phyloP scores from a whole-genome alignment of 2,888 invertebrate species.

The Hipparchia sbordonii region DNA sequence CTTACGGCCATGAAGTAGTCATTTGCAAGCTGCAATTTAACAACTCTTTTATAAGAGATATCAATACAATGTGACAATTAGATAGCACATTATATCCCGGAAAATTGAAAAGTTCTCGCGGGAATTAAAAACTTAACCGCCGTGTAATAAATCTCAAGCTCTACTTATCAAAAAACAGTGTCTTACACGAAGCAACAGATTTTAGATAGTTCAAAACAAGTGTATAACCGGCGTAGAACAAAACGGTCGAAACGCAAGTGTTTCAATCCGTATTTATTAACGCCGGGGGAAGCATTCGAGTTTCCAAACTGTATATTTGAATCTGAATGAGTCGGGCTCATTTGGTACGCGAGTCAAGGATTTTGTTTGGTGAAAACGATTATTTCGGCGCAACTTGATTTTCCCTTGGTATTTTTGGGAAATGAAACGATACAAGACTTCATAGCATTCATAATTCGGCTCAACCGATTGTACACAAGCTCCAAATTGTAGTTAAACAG shows the following conservation, averaged over 20 bases:
- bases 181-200: too few species aligned
- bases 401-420: constrained; percentile 5
- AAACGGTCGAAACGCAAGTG: constrained; percentile 34
- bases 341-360: constrained; percentile 36
- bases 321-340: constrained; percentile 37
- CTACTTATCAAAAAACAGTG: too few species aligned
- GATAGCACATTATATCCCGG: too few species aligned
- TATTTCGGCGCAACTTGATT: constrained; percentile 32
- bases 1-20: too few species aligned
- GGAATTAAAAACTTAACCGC: too few species aligned
- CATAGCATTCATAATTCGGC: neutral
- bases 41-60: too few species aligned
- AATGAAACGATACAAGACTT: neutral
- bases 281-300: constrained; percentile 42
- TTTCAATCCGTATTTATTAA: constrained; percentile 45
- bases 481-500: too few species aligned
- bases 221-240: neutral
- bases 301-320: constrained; percentile 39
- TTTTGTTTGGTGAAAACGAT: constrained; percentile 38
- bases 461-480: too few species aligned
- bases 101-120: too few species aligned
- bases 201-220: neutral
- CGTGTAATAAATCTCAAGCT: too few species aligned
- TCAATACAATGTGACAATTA: too few species aligned
- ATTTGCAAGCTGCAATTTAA: too few species aligned